Percentiles rank a stretch among this genome's conserved stretches.
Evolutionary conservation across 2,888 invertebrate species (phyloP).

Genomic region (Coelinius sp.): DNA sequence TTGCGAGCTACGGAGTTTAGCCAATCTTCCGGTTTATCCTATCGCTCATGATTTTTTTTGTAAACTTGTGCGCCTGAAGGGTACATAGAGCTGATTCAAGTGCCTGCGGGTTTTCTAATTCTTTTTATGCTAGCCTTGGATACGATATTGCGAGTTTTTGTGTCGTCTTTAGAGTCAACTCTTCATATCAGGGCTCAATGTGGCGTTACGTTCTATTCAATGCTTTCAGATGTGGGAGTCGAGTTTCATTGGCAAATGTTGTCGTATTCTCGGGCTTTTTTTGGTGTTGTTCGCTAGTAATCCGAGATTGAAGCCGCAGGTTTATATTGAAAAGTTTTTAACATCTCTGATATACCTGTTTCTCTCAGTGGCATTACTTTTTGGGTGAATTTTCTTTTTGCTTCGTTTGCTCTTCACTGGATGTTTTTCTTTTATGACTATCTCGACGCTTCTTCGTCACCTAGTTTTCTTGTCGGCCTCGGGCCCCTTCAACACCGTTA

Average conservation of each 20-base stretch:
- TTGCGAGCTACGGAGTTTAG: neutral
- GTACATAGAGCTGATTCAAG: neutral
- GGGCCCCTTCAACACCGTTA: neutral
- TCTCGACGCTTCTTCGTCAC: conserved; percentile 12
- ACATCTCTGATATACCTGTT: conserved; percentile 11
- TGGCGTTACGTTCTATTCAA: conserved; percentile 1
- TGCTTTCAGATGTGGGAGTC: neutral
- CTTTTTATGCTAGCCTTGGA: neutral
- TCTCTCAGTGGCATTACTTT: neutral
- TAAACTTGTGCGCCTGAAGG: neutral
- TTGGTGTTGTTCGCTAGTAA: neutral
- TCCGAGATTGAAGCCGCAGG: conserved; percentile 20
- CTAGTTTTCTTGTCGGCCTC: conserved; percentile 15
- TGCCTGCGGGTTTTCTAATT: neutral
- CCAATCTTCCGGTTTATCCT: neutral
- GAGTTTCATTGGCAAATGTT: neutral
- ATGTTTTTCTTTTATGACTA: too few relatives aligned
- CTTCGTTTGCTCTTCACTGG: conserved; percentile 11
- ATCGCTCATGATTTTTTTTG: neutral
- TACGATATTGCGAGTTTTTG: neutral
- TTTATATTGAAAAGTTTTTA: conserved; percentile 29
- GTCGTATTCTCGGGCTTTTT: neutral
- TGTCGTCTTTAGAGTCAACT: neutral
- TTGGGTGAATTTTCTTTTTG: neutral
- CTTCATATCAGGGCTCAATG: neutral